Conservation (phyloP, 2,113 vertebrate genomes). For the Rattus norvegicus region DNA sequence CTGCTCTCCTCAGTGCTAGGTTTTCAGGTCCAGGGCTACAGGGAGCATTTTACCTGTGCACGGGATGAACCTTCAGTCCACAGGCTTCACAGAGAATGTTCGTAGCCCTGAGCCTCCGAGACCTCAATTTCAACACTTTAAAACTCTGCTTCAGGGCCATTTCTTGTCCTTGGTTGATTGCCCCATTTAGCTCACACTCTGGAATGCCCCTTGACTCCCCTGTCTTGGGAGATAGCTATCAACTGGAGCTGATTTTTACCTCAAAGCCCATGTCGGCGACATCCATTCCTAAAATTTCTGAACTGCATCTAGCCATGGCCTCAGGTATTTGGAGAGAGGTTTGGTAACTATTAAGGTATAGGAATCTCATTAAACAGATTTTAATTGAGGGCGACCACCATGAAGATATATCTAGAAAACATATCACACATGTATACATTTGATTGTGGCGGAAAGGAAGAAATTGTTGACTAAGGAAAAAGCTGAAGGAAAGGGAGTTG, state of each 20-base stretch:
- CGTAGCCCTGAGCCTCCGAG: neutral
- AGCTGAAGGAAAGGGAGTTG: neutral
- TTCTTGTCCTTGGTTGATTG: neutral
- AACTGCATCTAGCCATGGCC: neutral
- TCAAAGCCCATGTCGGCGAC: neutral
- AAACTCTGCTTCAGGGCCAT: neutral
- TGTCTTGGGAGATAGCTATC: neutral
- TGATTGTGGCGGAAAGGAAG: neutral
- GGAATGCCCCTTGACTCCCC: neutral
- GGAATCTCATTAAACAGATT: slow-evolving; percentile 26
- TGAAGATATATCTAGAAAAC: slow-evolving; percentile 15
- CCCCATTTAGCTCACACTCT: neutral
- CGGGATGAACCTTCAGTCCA: neutral
- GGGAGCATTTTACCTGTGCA: neutral
- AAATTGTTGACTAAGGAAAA: slow-evolving; percentile 1
- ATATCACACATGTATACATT: neutral
- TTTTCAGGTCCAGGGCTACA: neutral
- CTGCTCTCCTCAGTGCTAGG: neutral
- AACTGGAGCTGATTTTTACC: neutral
- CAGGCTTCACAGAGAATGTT: neutral
- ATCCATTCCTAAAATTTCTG: neutral
- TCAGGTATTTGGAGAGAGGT: neutral
- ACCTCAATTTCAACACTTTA: neutral
- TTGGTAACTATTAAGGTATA: neutral
- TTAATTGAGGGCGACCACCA: neutral